Evolutionary conservation across 2,113 vertebrate genomes (phyloP), one percentile per base, ranked within the genome.

Genomic region (Pyxicephalus adspersus): DNA sequence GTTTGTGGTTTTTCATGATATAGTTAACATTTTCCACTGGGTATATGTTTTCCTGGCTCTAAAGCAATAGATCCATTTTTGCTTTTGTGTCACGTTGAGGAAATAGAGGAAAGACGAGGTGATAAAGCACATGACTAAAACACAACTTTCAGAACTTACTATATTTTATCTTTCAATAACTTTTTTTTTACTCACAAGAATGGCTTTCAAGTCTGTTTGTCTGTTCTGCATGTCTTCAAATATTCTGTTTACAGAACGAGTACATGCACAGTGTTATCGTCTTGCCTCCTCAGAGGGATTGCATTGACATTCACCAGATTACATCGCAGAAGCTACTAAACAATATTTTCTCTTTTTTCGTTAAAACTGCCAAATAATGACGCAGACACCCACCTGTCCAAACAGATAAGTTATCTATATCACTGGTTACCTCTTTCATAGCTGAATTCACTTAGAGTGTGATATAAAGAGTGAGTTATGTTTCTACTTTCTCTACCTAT

Each of bases 61-160:
- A 29, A 85, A 83, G 73, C 71, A 71, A 64, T 13, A 34, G 25
- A 83, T 25, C 45, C 22, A 79, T 58, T 38, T 31, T 70, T 31
- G n/a, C n/a, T n/a, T 81, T 22, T 13, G 51, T 63, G 64, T 82
- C 0, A 2, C 50, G n/a, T 17, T 66, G 38, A 45, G 64, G 67
- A 51, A 83, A 83, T 79, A 34, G 52, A 52, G 64, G 54, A n/a
- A 8, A 57, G 64, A 58, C 16, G 25, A 25, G 52, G 70, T 2
- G n/a, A 60, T 60, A 73, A 22, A 58, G 52, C 26, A 73, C 52
- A 57, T n/a, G 52, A 54, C 29, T 34, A n/a, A 54, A 15, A 28
- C 28, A 31, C 70, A 52, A 45, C 6, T 28, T 67, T 52, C 25
- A 22, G 3, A 28, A 31, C 70, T 55, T 55, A 28, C 2, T 31